phyloP scores from a whole-genome alignment of 2,113 vertebrate genomes.

The Eptesicus fuscus region DNA sequence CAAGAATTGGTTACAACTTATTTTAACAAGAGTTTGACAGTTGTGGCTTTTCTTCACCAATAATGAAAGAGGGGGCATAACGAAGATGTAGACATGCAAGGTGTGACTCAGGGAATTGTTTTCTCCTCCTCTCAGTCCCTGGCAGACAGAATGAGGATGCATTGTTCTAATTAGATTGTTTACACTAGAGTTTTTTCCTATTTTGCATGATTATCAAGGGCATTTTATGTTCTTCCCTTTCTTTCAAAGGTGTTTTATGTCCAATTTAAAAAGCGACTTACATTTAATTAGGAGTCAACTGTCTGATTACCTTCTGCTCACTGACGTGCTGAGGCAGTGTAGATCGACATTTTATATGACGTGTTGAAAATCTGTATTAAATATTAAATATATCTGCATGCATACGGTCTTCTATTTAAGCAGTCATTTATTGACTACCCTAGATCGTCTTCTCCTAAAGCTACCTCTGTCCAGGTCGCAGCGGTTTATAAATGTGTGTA shows the following conservation, averaged over 20 bases:
- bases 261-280: not conserved
- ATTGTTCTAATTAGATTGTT: constrained; percentile 20
- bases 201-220: not conserved
- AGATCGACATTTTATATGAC: not conserved
- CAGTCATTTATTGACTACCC: not conserved
- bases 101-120: not conserved
- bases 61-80: not conserved
- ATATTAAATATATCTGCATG: not conserved
- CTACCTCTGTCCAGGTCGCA: not conserved
- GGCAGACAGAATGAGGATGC: not conserved
- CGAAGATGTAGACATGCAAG: not conserved
- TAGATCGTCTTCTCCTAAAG: not conserved
- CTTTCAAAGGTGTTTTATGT: constrained; percentile 1
- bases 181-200: not conserved
- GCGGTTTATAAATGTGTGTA: not conserved
- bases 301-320: not conserved
- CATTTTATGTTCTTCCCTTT: not conserved
- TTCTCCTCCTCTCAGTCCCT: not conserved
- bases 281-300: not conserved
- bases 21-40: constrained; percentile 23
- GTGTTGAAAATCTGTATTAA: not conserved
- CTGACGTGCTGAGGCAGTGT: not conserved
- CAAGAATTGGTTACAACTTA: not conserved
- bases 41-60: not conserved
- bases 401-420: not conserved